phyloP scores from a whole-genome alignment of 2,113 vertebrate genomes.

The Bos taurus region ARS-UCD2.0 NC_037337.1:27234501-27235000 shows the following conservation, averaged over 20 bases:
- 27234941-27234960: constrained; percentile 64
- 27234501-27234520: constrained; percentile 71
- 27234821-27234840: constrained; percentile 66
- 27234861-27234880: constrained; percentile 69
- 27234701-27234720: constrained; percentile 61
- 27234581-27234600: constrained; percentile 75
- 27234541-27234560: constrained; percentile 63
- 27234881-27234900: constrained; percentile 69
- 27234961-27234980: constrained; percentile 65
- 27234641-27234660: constrained; percentile 69
- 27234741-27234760: constrained; percentile 23
- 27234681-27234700: constrained; percentile 64
- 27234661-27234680: constrained; percentile 64
- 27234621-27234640: constrained; percentile 62
- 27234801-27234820: constrained; percentile 68
- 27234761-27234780: constrained; percentile 66
- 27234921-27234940: constrained; percentile 67
- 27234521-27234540: constrained; percentile 66
- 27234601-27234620: constrained; percentile 63
- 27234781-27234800: constrained; percentile 64
- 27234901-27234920: constrained; percentile 70
- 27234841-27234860: constrained; percentile 51
- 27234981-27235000: background rate
- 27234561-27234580: constrained; percentile 72
- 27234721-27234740: constrained; percentile 51